A percentile compares a stretch with the other conserved stretches of the same genome.
Conservation (phyloP, 23 tunicate genomes). For the Ascidia mentula region DNA sequence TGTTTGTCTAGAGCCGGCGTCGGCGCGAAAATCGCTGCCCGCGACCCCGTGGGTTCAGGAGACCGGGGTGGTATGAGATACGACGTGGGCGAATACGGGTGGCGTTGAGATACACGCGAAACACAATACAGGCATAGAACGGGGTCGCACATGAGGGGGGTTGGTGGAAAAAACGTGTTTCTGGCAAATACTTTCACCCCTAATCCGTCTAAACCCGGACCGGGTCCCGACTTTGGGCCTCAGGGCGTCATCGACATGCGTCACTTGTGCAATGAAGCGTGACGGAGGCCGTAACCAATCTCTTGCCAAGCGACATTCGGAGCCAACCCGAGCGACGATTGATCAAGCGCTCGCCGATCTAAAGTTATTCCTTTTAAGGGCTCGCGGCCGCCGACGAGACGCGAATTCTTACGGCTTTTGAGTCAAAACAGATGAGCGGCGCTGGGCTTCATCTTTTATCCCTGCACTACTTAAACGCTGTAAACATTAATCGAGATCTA, state of each 20-base stretch:
- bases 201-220: neutral
- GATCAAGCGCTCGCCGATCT: neutral
- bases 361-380: neutral
- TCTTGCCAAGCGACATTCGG: neutral
- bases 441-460: neutral
- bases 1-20: neutral
- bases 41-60: neutral
- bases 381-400: neutral
- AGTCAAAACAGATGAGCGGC: neutral
- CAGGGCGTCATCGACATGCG: conserved; percentile 1
- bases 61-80: neutral
- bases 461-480: neutral
- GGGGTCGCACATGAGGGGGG: neutral
- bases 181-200: conserved; percentile 11
- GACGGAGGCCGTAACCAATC: neutral
- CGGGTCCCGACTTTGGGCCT: neutral
- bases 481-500: neutral
- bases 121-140: neutral
- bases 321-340: neutral
- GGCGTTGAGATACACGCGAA: neutral
- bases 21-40: too few relatives aligned
- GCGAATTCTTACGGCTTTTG: neutral
- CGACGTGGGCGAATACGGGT: neutral
- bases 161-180: neutral
- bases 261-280: neutral